These are phyloP conservation scores for Scelioninae gen. 2 DNA, from an alignment of 2,888 invertebrate species.

Conservation along the genomic window DNA sequence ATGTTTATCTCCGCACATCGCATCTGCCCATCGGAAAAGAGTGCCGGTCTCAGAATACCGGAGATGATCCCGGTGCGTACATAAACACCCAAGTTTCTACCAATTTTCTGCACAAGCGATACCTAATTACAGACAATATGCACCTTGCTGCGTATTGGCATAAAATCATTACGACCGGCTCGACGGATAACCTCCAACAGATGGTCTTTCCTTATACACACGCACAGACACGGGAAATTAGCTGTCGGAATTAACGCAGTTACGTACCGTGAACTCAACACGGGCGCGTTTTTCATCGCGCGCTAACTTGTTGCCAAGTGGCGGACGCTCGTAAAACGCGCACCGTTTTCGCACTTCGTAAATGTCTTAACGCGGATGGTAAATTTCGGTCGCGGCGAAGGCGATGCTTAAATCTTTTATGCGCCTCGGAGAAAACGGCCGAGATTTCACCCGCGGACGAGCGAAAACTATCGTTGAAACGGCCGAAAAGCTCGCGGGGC, in stretches of 20 bases:
- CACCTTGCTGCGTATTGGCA: slow-evolving; percentile 19
- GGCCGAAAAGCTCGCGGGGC: no score
- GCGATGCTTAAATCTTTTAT: slow-evolving; percentile 46
- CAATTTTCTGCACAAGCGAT: slow-evolving; percentile 46
- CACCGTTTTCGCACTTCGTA: slow-evolving; percentile 62
- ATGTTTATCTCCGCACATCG: slow-evolving; percentile 8
- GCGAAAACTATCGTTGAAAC: slow-evolving; percentile 24
- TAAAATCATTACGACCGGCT: slow-evolving; percentile 36
- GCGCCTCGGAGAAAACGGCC: slow-evolving; percentile 46
- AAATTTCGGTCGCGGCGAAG: slow-evolving; percentile 57
- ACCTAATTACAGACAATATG: slow-evolving; percentile 33
- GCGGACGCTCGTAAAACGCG: slow-evolving; percentile 61
- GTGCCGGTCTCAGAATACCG: no score
- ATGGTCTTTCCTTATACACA: slow-evolving; percentile 30
- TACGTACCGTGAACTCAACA: slow-evolving; percentile 44
- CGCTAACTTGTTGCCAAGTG: slow-evolving; percentile 50
- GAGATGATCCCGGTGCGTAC: slow-evolving; percentile 37
- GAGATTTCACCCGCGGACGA: slow-evolving; percentile 36
- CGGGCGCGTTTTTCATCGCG: slow-evolving; percentile 36
- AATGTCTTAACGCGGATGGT: slow-evolving; percentile 55
- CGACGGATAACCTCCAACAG: slow-evolving; percentile 36
- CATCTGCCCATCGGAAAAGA: slow-evolving; percentile 9
- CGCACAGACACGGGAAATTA: slow-evolving; percentile 24
- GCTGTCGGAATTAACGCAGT: slow-evolving; percentile 49
- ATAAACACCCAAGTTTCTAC: slow-evolving; percentile 34